phyloP scores from a whole-genome alignment of 1,140 invertebrate species.

The Arion vulgaris region DNA sequence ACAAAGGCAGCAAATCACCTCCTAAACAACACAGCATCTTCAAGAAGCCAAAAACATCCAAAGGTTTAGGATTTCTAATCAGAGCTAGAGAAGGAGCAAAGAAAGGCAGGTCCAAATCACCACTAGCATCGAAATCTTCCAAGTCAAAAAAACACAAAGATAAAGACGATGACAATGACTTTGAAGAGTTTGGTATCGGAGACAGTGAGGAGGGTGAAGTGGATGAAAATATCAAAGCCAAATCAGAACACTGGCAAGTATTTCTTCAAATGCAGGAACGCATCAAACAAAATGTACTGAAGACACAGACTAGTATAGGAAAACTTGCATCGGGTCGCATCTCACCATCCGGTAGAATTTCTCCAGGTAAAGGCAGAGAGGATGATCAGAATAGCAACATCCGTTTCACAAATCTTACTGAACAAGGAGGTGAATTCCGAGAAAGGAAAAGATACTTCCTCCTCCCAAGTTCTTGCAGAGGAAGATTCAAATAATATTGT shows the following conservation, averaged over 20 bases:
- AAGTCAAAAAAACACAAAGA: slow-evolving; percentile 43
- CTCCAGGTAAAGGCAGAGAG: slow-evolving; percentile 42
- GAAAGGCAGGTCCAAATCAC: slow-evolving; percentile 48
- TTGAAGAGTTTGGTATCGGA: neutral
- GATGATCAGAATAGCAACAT: slow-evolving; percentile 23
- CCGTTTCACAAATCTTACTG: slow-evolving; percentile 30
- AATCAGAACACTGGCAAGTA: slow-evolving; percentile 73
- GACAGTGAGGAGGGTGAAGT: slow-evolving; percentile 11
- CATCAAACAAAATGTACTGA: slow-evolving; percentile 69
- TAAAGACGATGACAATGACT: neutral
- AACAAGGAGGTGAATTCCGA: slow-evolving; percentile 28
- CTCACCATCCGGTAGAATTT: slow-evolving; percentile 51
- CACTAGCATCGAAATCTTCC: slow-evolving; percentile 52
- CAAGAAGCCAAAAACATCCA: slow-evolving; percentile 51
- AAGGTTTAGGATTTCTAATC: slow-evolving; percentile 55
- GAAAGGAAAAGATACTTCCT: slow-evolving; percentile 1
- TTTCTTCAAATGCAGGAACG: slow-evolving; percentile 73
- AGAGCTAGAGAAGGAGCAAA: slow-evolving; percentile 43
- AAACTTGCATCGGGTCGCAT: slow-evolving; percentile 62
- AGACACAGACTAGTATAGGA: slow-evolving; percentile 68
- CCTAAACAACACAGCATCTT: slow-evolving; percentile 36
- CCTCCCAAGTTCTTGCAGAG: slow-evolving; percentile 13
- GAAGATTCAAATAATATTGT: slow-evolving; percentile 40
- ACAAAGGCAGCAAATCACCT: slow-evolving; percentile 30
- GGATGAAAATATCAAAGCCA: slow-evolving; percentile 58